Conservation (phyloP, 1,140 invertebrate species). For the Penaeus vannamei region DNA sequence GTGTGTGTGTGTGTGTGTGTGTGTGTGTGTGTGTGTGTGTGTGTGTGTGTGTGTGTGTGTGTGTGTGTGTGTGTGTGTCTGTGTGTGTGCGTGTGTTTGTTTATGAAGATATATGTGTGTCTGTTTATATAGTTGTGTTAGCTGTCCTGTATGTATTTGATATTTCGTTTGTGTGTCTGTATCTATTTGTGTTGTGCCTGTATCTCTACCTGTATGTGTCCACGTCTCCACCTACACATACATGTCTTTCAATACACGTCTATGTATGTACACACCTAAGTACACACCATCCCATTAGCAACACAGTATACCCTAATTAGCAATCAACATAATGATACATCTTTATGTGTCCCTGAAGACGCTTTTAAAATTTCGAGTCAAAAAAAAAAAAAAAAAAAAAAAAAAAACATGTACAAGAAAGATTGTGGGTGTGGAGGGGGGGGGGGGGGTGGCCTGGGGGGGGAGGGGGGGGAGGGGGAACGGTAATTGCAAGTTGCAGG, state of each 20-base stretch:
- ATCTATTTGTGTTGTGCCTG: background rate
- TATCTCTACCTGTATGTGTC: background rate
- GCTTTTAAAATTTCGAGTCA: too few relatives aligned
- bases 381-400: too few relatives aligned
- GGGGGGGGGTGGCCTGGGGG: too few relatives aligned
- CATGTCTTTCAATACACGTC: background rate
- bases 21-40: conserved; percentile 21
- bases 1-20: conserved; percentile 17
- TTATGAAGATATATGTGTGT: background rate
- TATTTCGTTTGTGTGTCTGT: background rate
- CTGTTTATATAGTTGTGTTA: background rate
- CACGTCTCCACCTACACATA: background rate
- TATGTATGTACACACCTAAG: too few relatives aligned
- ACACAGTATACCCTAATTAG: too few relatives aligned
- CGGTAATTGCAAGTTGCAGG: too few relatives aligned
- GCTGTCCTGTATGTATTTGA: background rate
- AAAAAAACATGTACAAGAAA: too few relatives aligned
- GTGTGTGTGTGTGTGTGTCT: background rate
- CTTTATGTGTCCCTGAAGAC: too few relatives aligned
- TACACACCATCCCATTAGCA: too few relatives aligned
- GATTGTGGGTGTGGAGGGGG: too few relatives aligned
- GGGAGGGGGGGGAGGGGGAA: too few relatives aligned
- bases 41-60: conserved; percentile 21
- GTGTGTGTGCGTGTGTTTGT: background rate
- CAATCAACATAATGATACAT: too few relatives aligned